Conservation (phyloP, 2,113 vertebrate genomes). For the Helogale parvula region DNA sequence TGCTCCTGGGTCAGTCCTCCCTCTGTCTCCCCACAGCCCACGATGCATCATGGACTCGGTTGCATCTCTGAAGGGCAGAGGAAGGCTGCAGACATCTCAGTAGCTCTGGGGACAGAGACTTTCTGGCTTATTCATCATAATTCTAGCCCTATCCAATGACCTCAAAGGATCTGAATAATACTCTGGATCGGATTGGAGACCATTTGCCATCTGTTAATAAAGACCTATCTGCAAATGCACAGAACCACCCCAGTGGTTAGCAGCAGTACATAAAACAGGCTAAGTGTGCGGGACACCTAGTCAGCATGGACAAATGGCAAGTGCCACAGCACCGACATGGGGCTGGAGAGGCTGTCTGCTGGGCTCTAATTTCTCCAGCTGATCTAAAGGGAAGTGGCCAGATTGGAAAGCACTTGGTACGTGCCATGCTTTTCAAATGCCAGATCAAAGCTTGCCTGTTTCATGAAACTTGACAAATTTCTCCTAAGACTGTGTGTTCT, state of each 20-base stretch:
- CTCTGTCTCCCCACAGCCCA: not conserved
- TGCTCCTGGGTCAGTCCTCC: not conserved
- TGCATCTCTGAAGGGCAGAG: not conserved
- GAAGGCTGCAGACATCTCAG: not conserved
- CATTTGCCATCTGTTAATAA: not conserved
- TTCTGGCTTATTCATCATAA: not conserved
- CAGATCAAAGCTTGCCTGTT: not conserved
- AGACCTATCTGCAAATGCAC: not conserved
- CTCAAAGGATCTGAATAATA: not conserved
- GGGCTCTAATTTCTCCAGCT: not conserved
- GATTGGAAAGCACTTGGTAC: not conserved
- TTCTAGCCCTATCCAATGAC: too few species aligned
- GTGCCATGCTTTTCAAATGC: not conserved
- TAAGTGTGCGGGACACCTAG: too few species aligned
- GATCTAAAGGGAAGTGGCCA: not conserved
- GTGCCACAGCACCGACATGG: not conserved
- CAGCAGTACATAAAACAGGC: not conserved
- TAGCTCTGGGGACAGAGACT: not conserved
- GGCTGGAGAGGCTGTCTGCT: not conserved
- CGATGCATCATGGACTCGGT: fast-evolving
- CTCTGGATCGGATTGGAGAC: not conserved
- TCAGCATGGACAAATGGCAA: not conserved
- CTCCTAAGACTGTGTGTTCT: not conserved
- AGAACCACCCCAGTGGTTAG: not conserved
- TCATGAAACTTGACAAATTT: not conserved